Conservation (phyloP, 2,888 invertebrate genomes). For the Athalia cordata region DNA sequence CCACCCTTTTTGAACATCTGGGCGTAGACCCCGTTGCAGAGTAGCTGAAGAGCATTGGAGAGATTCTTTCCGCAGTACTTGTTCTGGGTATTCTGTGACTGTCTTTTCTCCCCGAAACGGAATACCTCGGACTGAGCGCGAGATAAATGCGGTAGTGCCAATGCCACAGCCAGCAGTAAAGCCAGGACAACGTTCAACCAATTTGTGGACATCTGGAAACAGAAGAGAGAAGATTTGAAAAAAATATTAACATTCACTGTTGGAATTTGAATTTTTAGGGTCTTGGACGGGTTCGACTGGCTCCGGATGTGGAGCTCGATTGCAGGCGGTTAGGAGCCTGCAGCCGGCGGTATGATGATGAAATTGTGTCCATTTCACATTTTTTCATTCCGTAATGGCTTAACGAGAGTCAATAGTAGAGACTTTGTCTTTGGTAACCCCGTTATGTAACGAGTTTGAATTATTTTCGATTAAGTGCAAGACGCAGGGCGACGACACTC, state of each 20-base stretch:
- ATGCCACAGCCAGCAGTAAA: constrained; percentile 60
- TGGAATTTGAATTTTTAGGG: background rate
- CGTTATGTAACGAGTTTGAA: constrained; percentile 34
- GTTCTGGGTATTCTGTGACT: constrained; percentile 47
- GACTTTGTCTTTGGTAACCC: constrained; percentile 36
- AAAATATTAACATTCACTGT: background rate
- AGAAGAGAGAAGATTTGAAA: background rate
- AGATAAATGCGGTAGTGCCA: constrained; percentile 58
- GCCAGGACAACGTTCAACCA: constrained; percentile 60
- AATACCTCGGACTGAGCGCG: constrained; percentile 59
- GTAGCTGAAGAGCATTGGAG: constrained; percentile 66
- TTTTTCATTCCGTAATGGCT: constrained; percentile 33
- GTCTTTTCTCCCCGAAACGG: constrained; percentile 57
- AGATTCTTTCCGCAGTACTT: constrained; percentile 70
- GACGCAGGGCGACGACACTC: background rate
- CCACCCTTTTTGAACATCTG: constrained; percentile 68
- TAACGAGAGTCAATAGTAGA: constrained; percentile 38
- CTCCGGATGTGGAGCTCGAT: background rate
- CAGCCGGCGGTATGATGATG: background rate
- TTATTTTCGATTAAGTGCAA: constrained; percentile 26
- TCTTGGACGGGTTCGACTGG: background rate
- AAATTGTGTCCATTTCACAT: constrained; percentile 38
- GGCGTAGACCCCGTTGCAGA: constrained; percentile 71
- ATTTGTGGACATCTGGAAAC: constrained; percentile 67
- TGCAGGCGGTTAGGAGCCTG: background rate